These are phyloP conservation scores for Glandiceps talaboti DNA, from an alignment of 53 echinoderm and acorn worm species.

Conservation along the genomic window DNA sequence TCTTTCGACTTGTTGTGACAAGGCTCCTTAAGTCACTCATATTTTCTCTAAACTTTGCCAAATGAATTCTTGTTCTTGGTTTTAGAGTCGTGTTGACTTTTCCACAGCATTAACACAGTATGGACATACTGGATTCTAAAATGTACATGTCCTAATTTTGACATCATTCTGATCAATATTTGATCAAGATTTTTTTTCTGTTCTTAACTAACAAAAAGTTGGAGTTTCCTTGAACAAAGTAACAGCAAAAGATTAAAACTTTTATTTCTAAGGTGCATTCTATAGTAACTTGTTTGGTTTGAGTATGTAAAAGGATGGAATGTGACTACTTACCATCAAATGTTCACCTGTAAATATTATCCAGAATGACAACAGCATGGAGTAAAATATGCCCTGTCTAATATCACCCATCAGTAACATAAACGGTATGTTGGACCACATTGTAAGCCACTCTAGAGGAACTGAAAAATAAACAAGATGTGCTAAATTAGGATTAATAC, in stretches of 20 bases:
- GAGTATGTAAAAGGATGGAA: not conserved
- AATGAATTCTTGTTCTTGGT: too few species aligned
- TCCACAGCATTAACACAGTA: too few species aligned
- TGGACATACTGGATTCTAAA: too few species aligned
- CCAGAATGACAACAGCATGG: slow-evolving; percentile 95
- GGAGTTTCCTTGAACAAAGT: not conserved
- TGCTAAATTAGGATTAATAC: too few species aligned
- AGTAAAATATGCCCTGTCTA: slow-evolving; percentile 80
- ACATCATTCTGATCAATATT: too few species aligned
- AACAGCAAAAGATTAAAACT: not conserved
- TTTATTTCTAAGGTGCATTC: not conserved
- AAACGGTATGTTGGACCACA: slow-evolving; percentile 53
- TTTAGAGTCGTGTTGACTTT: too few species aligned
- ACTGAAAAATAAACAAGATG: too few species aligned
- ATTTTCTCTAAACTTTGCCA: too few species aligned
- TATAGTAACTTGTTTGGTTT: too few species aligned
- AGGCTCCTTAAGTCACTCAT: too few species aligned
- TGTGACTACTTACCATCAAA: slow-evolving; percentile 92
- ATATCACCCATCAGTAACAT: slow-evolving; percentile 85
- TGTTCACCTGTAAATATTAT: slow-evolving; percentile 95
- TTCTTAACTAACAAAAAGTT: not conserved
- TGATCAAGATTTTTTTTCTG: not conserved
- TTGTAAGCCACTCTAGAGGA: slow-evolving; percentile 88
- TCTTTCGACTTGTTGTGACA: too few species aligned
- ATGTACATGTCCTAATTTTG: too few species aligned